Evolutionary conservation across 64 coral and sea anemone genomes (phyloP), one percentile per base, ranked within the genome.

Genomic region (Cladopsammia gracilis): DNA sequence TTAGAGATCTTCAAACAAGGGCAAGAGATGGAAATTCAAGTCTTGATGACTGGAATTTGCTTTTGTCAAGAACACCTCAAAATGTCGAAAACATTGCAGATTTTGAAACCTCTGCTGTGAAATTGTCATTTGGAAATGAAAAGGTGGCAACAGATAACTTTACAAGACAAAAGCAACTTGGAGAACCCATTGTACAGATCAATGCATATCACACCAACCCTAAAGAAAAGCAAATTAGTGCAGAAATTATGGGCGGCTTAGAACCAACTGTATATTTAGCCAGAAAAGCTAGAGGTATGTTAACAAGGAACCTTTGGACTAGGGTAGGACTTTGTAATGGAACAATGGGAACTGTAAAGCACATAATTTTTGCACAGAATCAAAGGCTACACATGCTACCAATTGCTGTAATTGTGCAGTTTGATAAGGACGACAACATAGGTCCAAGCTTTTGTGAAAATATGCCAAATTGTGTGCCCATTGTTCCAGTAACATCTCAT

Each of bases 21-120:
- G 66, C 77, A 83, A 94, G 92, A 71, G 77, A 94, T 94, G 92
- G 92, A 26, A 89, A 94, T 88, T 94, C 76, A 64, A 94, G 75
- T 73, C 20, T 83, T 18, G 77, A 89, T 20, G 92, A 94, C 76
- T 94, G 92, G 86, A 88, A 89, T 72, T 64, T 89, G 53, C 79
- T 88, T 58, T 75, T 94, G 54, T 72, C 66, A 73, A 76, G 83
- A 73, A 20, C 71, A 74, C 71, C 71, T 47, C 43, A 74, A 74
- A 74, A 49, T 74, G 71, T 74, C 7, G 13, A 74, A 3, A 74
- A 74, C 71, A 50, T 74, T 18, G 13, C 71, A 50, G 44, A 74
- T 49, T 74, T 49, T 74, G 71, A 74, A 74, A 49, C 45, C 71
- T 74, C 9, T 82, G 62, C 79, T 62, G 62, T 82, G 25, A 82